Conservation (phyloP, 2,797 vertebrate species). For the Helicolenus hilgendorfi region DNA sequence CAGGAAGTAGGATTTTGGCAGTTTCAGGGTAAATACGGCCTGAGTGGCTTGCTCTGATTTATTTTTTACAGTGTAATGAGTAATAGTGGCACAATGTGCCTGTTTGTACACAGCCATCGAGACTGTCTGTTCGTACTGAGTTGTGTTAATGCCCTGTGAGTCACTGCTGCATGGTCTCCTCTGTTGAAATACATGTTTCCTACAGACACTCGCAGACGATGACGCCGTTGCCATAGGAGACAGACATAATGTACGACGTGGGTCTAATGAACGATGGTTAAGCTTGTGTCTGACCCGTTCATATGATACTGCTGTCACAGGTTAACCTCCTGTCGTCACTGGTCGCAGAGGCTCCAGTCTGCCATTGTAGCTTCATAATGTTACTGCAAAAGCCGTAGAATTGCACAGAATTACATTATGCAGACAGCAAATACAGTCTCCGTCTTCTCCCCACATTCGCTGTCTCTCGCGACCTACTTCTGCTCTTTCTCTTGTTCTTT, state of each 20-base stretch:
- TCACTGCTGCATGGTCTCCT: constrained; percentile 26
- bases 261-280: not conserved
- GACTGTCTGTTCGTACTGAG: constrained; percentile 43
- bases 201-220: constrained; percentile 1
- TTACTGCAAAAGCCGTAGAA: not conserved
- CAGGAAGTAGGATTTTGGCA: not conserved
- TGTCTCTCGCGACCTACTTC: not conserved
- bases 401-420: not conserved
- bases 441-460: not conserved
- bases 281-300: not conserved
- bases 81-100: constrained; percentile 24
- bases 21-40: not conserved
- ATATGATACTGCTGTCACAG: not conserved
- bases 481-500: not conserved
- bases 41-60: not conserved
- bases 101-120: constrained; percentile 39
- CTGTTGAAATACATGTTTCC: constrained; percentile 38
- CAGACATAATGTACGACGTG: not conserved
- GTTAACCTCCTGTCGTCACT: not conserved
- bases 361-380: not conserved
- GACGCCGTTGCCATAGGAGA: not conserved
- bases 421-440: not conserved
- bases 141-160: constrained; percentile 34
- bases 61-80: constrained; percentile 41
- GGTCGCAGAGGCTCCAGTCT: not conserved